Evolutionary conservation across 2,113 vertebrate genomes (phyloP).

Genomic region (human): GRCh38 chr2:52055001-52055500

Average conservation of each 20-base stretch:
- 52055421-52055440: background rate
- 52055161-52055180: background rate
- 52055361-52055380: background rate
- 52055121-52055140: background rate
- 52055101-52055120: background rate
- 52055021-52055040: background rate
- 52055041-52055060: background rate
- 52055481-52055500: slow-evolving; percentile 58
- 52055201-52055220: background rate
- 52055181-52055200: background rate
- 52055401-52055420: background rate
- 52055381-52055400: background rate
- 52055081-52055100: background rate
- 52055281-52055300: background rate
- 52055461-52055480: slow-evolving; percentile 31
- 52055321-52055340: background rate
- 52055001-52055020: background rate
- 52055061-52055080: background rate
- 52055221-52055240: background rate
- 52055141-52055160: background rate
- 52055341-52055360: background rate
- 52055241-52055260: background rate
- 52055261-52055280: background rate
- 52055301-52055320: background rate
- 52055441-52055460: background rate